Evolutionary conservation across 2,113 vertebrate genomes (phyloP), one percentile per base, ranked within the genome.

Genomic region (Cepphus grylle): DNA sequence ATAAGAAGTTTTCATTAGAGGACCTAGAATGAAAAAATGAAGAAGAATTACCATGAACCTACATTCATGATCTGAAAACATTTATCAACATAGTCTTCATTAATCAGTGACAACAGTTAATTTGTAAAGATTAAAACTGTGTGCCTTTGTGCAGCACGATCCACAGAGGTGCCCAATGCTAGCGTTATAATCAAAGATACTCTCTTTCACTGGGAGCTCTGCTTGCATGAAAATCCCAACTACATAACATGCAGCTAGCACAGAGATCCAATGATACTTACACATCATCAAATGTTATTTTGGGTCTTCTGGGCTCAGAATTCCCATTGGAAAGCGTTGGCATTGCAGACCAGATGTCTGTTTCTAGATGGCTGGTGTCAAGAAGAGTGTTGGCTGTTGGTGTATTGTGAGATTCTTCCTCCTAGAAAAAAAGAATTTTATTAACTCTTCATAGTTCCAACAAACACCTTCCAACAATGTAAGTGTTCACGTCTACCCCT

Each of bases 261-360:
- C 20, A 52, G 65, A 53, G 34, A 79, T 47, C 67, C 78, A 45
- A 15, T 16, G 83, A 55, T 92, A 99, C 99, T 82, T 98, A 99
- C 99, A 98, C 99, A 98, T 99, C 99, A 97, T 98, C 99, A 87
- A 99, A 99, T 12, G 98, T 98, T 95, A 99, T 98, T 94, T 98
- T 99, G 40, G 99, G 99, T 97, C 99, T 98, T 87, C 98, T 98
- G 69, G 98, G 96, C 94, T 99, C 99, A 59, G 98, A 79, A 40
- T 98, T 98, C 81, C 99, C 99, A 70, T 98, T 98, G 90, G 98
- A 97, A 88, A 98, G 97, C 1, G 95, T 90, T 67, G 98, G 97
- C 43, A 98, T 93, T 86, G 99, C 97, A 7, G 98, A 98, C 99
- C 99, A 99, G 86, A 98, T 96, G 17, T 99, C 98, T 9, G 98